Base-by-base conservation (phyloP, 2,113 vertebrate genomes). In the Caranx melampygus region DNA sequence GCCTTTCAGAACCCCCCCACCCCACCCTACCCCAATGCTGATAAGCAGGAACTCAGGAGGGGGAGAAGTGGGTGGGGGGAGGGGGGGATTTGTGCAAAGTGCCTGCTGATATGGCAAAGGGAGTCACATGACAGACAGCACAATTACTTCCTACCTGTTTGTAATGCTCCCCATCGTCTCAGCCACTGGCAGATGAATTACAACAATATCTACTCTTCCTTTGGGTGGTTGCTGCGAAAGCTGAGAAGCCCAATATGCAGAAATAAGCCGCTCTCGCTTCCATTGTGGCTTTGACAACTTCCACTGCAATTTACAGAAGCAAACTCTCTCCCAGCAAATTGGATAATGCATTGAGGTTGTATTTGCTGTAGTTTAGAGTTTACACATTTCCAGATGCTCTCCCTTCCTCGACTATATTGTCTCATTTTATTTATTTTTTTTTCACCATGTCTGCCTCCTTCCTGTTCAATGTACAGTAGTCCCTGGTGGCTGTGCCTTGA, bases 1-100 rank as follows among this genome's bases (percentile, higher is more conserved):
- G 87, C 87, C 75, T 88, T 85, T 88, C 83, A 92, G 68, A 81
- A 86, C 58, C 20, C 54, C 75, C 57, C 67, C 21, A 1, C 26
- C 26, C 26, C n/a, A n/a, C n/a, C 26, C 26, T 26, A 1, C 26
- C 26, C 26, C 26, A 26, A 26, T 2, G 51, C 82, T 78, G 92
- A 94, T 91, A 93, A 94, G 82, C 21, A 18, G 55, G 57, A 88
- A 85, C 83, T 84, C 4, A 26, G 26, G 26, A 26, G 26, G 26
- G 26, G 26, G 26, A 26, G 26, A 26, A 26, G 26, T 26, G 26
- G 26, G 26, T 26, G 26, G 26, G 26, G 1, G 26, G 26, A 1
- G 26, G 1, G 26, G 26, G 26, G 75, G 80, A 84, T 79, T 88
- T 86, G 61, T 85, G 61, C 45, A 52, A 80, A 69, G 54, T 37